Evolutionary conservation across 2,888 invertebrate genomes (phyloP), one percentile per base, ranked within the genome.

Genomic region (Dicyrtoma fusca): DNA sequence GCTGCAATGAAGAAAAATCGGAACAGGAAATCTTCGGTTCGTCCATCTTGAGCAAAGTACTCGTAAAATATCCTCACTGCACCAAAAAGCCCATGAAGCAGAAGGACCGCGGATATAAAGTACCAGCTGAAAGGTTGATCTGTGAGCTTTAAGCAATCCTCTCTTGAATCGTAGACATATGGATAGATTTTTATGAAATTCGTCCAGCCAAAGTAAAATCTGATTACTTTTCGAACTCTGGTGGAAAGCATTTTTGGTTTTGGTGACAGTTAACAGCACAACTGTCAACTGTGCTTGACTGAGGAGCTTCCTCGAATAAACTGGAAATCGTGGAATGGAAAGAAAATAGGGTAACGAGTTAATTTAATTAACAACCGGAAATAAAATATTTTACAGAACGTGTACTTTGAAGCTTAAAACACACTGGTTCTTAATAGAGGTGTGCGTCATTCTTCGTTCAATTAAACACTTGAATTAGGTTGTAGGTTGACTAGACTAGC

Each of bases 181-280:
- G 57, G 57, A 14, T 5, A 57, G 1, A 57, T 21, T 25, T 57
- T 10, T 13, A 23, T 57, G 6, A 11, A 6, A 57, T 25, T 57
- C 1, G 57, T 23, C 57, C 57, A 57, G 13, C 57, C 14, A 23
- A 57, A 57, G 11, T 57, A 57, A 3, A 8, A 14, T n/a, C 13
- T 19, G 4, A 57, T 57, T 1, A 57, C 57, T 57, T 25, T 57
- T 8, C 23, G 57, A 4, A 8, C n/a, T 13, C 14, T 14, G 1
- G 21, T 57, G 10, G 57, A 23, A 23, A 57, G 23, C 57, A 57
- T 57, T n/a, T n/a, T n/a, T n/a, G n/a, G n/a, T n/a, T n/a, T n/a
- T n/a, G n/a, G n/a, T n/a, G n/a, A n/a, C n/a, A n/a, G n/a, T n/a
- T n/a, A n/a, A n/a, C n/a, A n/a, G n/a, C n/a, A n/a, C n/a, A n/a